These are phyloP conservation scores for Meiosimyza platycephala DNA, from an alignment of 2,888 invertebrate species.

Conservation along the genomic window DNA sequence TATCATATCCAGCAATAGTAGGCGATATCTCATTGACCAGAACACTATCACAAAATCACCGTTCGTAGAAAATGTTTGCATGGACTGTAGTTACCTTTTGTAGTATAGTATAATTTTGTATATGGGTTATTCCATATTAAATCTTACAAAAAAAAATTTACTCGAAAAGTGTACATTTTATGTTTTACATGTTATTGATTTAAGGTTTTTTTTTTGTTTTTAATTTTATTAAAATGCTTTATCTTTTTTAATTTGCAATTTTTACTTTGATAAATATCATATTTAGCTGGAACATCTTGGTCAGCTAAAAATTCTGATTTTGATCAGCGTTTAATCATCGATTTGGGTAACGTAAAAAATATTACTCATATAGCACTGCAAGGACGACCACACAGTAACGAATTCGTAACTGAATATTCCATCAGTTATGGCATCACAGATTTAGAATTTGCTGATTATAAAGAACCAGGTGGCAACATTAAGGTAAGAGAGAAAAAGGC, in stretches of 20 bases:
- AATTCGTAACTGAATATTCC: conserved; percentile 93
- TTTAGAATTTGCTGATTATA: conserved; percentile 88
- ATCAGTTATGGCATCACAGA: conserved; percentile 94
- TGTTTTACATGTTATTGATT: conserved; percentile 46
- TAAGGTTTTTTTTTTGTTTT: conserved; percentile 44
- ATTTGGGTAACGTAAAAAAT: conserved; percentile 88
- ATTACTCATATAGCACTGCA: conserved; percentile 90
- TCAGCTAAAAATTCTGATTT: conserved; percentile 91
- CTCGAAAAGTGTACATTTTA: conserved; percentile 12
- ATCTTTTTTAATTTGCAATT: not conserved
- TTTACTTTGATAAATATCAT: not conserved
- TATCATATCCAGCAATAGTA: no score
- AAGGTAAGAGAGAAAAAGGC: conserved; percentile 76
- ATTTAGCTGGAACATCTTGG: conserved; percentile 90
- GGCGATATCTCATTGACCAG: no score
- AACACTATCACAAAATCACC: no score
- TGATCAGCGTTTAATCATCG: conserved; percentile 90
- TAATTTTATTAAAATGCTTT: conserved; percentile 17
- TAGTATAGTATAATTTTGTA: no score
- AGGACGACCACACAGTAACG: conserved; percentile 89
- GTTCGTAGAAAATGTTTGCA: no score
- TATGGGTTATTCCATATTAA: conserved; percentile 35
- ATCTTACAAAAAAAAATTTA: not conserved
- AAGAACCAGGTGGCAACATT: conserved; percentile 87
- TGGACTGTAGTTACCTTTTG: no score